These are phyloP conservation scores for Calcarius lapponicus DNA, from an alignment of 2,797 vertebrate genomes.

Conservation along the genomic window DNA sequence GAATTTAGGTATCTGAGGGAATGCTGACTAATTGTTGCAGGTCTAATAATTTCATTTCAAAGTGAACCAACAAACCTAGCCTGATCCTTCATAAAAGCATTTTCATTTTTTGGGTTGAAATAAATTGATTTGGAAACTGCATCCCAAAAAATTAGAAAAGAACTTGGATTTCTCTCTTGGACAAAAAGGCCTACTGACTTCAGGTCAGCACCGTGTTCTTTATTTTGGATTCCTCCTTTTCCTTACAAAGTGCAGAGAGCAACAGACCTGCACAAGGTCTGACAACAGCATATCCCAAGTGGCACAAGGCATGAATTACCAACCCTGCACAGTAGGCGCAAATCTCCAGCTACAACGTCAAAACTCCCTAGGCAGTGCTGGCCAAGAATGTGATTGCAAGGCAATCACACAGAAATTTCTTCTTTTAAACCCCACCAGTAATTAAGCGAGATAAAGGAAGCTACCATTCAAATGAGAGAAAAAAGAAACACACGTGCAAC, in stretches of 20 bases:
- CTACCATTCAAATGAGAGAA: neutral
- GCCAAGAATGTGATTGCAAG: neutral
- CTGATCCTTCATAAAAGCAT: neutral
- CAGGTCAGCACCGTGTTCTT: neutral
- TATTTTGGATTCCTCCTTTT: neutral
- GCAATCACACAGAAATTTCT: neutral
- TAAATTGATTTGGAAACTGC: neutral
- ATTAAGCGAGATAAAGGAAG: slow-evolving; percentile 16
- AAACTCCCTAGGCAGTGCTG: neutral
- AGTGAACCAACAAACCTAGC: neutral
- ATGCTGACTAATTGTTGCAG: neutral
- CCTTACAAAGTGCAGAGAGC: neutral
- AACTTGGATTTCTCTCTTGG: neutral
- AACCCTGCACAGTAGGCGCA: neutral
- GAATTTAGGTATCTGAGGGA: neutral
- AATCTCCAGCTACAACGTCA: neutral
- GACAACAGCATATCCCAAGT: neutral
- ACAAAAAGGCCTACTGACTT: neutral
- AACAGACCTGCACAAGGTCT: neutral
- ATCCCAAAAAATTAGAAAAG: neutral
- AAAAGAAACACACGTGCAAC: neutral
- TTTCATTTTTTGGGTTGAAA: neutral
- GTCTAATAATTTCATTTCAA: neutral
- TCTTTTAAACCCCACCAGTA: neutral
- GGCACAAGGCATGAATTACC: neutral